Evolutionary conservation across 1,140 invertebrate species (phyloP).

Genomic region (Micrasema longulum): DNA sequence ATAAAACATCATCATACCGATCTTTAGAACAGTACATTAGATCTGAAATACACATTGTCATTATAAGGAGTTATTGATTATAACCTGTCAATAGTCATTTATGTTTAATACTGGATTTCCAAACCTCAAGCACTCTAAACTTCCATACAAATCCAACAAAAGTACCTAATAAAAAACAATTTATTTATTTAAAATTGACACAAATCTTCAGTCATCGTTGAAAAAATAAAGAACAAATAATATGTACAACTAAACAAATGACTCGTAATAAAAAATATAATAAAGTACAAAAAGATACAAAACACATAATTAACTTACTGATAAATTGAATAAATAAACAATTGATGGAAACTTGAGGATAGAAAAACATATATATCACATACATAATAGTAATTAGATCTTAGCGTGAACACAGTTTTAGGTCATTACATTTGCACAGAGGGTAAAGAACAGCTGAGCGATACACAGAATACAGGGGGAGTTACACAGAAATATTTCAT

Average conservation of each 20-base stretch:
- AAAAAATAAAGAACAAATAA: conserved; percentile 22
- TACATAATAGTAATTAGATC: conserved; percentile 19
- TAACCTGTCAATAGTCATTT: conserved; percentile 23
- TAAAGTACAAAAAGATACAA: conserved; percentile 10
- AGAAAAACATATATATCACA: conserved; percentile 29
- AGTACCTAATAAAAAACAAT: conserved; percentile 9
- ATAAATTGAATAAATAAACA: too few species aligned
- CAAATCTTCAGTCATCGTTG: conserved; percentile 24
- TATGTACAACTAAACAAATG: conserved; percentile 27
- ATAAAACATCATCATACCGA: conserved; percentile 20
- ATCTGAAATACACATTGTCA: too few species aligned
- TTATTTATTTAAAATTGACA: conserved; percentile 36
- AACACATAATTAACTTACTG: conserved; percentile 23
- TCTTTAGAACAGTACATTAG: background rate
- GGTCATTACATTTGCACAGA: background rate
- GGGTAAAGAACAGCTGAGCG: conserved; percentile 12
- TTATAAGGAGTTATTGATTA: background rate
- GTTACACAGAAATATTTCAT: background rate
- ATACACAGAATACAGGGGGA: conserved; percentile 3
- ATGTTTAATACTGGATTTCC: conserved; percentile 20
- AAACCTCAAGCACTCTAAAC: background rate
- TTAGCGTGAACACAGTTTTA: conserved; percentile 23
- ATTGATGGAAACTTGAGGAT: too few species aligned
- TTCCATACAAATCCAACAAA: background rate
- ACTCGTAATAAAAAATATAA: conserved; percentile 13